Percentiles rank a stretch among this genome's conserved stretches.
These are phyloP conservation scores for Poeciliopsis gracilis DNA, from an alignment of 2,797 vertebrate species.

Conservation along the genomic window DNA sequence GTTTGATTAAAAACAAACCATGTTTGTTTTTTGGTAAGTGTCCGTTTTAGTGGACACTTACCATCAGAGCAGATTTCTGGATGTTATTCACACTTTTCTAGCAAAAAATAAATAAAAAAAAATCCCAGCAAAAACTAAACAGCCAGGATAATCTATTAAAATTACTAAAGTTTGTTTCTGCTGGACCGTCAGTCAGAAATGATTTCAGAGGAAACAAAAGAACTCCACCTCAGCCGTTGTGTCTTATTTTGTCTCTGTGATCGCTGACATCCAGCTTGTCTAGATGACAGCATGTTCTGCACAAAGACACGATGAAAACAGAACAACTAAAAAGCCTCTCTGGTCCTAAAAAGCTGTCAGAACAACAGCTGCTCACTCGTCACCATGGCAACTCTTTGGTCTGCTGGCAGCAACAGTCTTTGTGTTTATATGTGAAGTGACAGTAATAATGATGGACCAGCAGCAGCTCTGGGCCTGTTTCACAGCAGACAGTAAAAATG, in stretches of 20 bases:
- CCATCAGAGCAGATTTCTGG: background rate
- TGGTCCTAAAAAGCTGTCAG: slow-evolving; percentile 10
- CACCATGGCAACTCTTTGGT: slow-evolving; percentile 1
- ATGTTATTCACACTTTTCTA: background rate
- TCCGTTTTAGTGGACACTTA: background rate
- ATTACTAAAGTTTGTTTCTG: background rate
- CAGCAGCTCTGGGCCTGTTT: background rate
- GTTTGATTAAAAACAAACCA: background rate
- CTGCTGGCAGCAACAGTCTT: background rate
- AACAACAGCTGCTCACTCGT: slow-evolving; percentile 16
- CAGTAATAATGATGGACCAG: slow-evolving; percentile 7
- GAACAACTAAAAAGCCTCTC: background rate
- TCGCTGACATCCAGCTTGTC: background rate
- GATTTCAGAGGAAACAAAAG: background rate
- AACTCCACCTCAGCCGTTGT: background rate
- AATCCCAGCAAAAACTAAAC: background rate
- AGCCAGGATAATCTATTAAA: background rate
- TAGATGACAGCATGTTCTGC: background rate
- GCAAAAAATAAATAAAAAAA: no score
- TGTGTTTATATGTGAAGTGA: slow-evolving; percentile 9
- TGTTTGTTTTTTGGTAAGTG: no score
- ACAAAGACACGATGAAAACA: background rate
- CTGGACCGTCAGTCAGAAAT: background rate
- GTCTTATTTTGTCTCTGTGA: background rate
- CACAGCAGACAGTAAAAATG: no score